phyloP scores from a whole-genome alignment of 2,797 vertebrate genomes.

The Lindbergichthys nudifrons region DNA sequence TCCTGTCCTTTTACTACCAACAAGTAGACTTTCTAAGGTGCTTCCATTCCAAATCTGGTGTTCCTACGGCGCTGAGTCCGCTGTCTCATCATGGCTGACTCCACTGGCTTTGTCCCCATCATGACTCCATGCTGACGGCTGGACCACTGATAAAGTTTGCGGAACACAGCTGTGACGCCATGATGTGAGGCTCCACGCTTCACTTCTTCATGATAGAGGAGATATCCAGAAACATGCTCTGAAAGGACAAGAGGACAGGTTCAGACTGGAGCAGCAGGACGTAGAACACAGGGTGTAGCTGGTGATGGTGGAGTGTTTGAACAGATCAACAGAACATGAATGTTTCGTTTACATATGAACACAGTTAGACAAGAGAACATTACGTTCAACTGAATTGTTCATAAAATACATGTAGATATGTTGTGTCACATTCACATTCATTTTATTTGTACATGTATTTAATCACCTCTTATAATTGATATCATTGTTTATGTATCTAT shows the following conservation, averaged over 20 bases:
- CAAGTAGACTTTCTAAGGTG: slow-evolving; percentile 68
- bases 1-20: slow-evolving; percentile 29
- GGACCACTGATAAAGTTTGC: slow-evolving; percentile 66
- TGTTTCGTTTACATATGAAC: too few species aligned
- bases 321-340: too few species aligned
- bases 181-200: slow-evolving; percentile 41
- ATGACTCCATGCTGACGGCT: slow-evolving; percentile 51
- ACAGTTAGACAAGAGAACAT: too few species aligned
- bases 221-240: slow-evolving; percentile 95
- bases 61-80: slow-evolving; percentile 32
- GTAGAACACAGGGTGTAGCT: background rate
- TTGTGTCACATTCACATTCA: background rate
- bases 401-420: background rate
- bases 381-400: too few species aligned
- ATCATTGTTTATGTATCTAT: too few species aligned
- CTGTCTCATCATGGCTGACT: slow-evolving; percentile 43
- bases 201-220: slow-evolving; percentile 97
- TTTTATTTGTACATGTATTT: background rate
- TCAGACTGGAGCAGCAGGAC: background rate
- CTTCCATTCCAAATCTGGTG: slow-evolving; percentile 56
- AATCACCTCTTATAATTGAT: background rate
- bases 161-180: slow-evolving; percentile 19
- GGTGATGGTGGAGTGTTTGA: background rate
- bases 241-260: slow-evolving; percentile 73
- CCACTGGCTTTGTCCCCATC: slow-evolving; percentile 43